Conservation (phyloP, 2,113 vertebrate species). For the Mus pahari region DNA sequence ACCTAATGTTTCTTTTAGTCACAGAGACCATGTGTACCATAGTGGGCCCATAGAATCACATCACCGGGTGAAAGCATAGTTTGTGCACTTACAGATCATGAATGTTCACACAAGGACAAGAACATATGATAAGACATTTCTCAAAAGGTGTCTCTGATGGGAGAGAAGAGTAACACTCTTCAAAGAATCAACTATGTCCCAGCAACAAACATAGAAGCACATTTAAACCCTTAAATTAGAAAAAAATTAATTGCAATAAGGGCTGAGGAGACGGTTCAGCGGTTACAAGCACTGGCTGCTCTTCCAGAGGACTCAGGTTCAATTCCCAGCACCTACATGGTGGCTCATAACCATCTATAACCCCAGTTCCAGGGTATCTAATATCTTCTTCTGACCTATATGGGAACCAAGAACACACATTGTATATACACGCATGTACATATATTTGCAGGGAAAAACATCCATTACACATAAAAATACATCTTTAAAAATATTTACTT, state of each 20-base stretch:
- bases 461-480: neutral
- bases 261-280: neutral
- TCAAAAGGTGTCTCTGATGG: neutral
- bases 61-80: neutral
- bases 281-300: neutral
- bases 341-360: neutral
- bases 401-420: neutral
- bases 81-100: neutral
- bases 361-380: neutral
- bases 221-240: conserved; percentile 24
- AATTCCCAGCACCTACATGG: neutral
- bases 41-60: neutral
- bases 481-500: neutral
- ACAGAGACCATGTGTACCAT: neutral
- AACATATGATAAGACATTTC: neutral
- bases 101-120: neutral
- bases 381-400: neutral
- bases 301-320: neutral
- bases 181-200: neutral
- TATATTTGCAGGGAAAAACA: neutral
- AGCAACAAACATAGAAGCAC: conserved; percentile 1
- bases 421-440: too few relatives aligned
- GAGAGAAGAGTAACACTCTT: neutral
- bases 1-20: neutral
- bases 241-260: neutral